Base-by-base conservation (phyloP, 2,113 vertebrate species). In the Grallaria varia region DNA sequence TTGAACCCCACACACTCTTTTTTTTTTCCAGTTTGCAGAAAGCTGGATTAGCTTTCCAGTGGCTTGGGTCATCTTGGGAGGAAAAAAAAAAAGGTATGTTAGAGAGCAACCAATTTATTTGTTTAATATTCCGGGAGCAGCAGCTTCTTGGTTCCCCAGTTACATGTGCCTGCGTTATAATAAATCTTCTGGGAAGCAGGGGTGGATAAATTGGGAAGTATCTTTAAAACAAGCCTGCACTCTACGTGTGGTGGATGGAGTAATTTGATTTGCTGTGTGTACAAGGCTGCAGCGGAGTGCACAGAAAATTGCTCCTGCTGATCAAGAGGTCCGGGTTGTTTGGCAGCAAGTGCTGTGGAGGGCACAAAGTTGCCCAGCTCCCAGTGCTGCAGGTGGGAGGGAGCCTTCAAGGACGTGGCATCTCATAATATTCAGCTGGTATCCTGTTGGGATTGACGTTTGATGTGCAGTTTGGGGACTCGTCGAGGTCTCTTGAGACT, bases 91-190 rank as follows among this genome's bases (percentile, higher is more conserved):
- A 50, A 80, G 56, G 40, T 81, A 35, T 69, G 66, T 88, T 91
- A 88, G 95, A 96, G 92, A 91, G 84, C 89, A 95, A 67, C 85
- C 95, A 91, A 95, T 96, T 94, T 95, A 91, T 92, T 97, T 94
- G 71, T 84, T 97, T 92, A 89, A 79, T 92, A 92, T 97, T 96
- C 97, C 8, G 53, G 64, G 66, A 96, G 84, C 84, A 92, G 67
- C 75, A 95, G 88, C 90, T 69, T 89, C 84, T 83, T 55, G 59
- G 79, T 89, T 93, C 89, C 77, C 50, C 12, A 3, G 31, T 42
- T 30, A 67, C n/a, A 8, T 9, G 71, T 30, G 90, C 67, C 77
- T 66, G 28, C 40, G 81, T 90, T 90, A 74, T 93, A 96, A 94
- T 93, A 90, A 97, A 90, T 62, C 87, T 93, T 89, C 16, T 49